Evolutionary conservation across 2,888 invertebrate species (phyloP).

Genomic region (Brachynemurus nebulosus): DNA sequence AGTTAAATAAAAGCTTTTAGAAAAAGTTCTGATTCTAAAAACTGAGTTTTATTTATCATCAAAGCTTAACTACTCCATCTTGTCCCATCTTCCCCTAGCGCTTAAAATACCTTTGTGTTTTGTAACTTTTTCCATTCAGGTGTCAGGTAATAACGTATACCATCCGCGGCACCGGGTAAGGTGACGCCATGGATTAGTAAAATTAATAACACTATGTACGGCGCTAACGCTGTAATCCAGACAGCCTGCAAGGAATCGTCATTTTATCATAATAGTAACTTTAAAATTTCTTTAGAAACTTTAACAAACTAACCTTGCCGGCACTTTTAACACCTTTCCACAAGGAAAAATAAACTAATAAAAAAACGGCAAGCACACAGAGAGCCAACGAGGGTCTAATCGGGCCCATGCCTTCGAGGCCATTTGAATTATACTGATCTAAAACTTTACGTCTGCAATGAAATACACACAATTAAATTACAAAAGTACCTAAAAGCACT

Average conservation of each 20-base stretch:
- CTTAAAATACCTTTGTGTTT: conserved; percentile 59
- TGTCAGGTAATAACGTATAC: conserved; percentile 76
- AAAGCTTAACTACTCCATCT: too few species aligned
- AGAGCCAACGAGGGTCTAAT: conserved; percentile 80
- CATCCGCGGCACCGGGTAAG: conserved; percentile 70
- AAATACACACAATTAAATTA: conserved; percentile 7
- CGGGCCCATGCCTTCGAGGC: conserved; percentile 75
- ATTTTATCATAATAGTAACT: too few species aligned
- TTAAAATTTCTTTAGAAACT: too few species aligned
- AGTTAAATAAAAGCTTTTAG: too few species aligned
- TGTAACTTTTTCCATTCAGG: conserved; percentile 78
- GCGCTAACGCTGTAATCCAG: conserved; percentile 89
- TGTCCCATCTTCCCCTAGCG: too few species aligned
- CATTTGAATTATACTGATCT: conserved; percentile 68
- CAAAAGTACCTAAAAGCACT: not conserved
- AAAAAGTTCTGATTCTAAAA: too few species aligned
- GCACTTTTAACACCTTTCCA: conserved; percentile 92
- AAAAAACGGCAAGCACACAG: conserved; percentile 81
- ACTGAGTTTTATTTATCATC: too few species aligned
- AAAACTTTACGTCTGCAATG: conserved; percentile 65
- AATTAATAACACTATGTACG: conserved; percentile 80
- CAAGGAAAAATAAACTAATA: conserved; percentile 87
- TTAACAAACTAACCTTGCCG: conserved; percentile 62
- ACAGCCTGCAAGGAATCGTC: conserved; percentile 50
- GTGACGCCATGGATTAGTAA: conserved; percentile 72